Percentiles rank a stretch among this genome's conserved stretches.
These are phyloP conservation scores for Spodoptera frugiperda DNA, from an alignment of 1,140 invertebrate genomes.

Conservation along the genomic window DNA sequence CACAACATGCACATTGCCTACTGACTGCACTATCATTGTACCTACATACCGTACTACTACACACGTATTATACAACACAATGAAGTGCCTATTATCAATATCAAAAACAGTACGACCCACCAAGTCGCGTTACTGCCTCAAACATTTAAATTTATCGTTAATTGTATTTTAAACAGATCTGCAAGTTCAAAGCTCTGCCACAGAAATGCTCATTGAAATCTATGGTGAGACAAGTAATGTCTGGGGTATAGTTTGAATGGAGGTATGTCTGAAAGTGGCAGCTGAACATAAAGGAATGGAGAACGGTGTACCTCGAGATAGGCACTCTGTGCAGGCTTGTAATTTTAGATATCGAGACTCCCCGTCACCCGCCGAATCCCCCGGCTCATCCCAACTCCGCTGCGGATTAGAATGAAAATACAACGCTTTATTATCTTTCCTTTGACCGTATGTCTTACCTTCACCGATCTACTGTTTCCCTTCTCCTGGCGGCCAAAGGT, in stretches of 20 bases:
- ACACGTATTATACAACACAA: neutral
- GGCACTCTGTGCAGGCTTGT: constrained; percentile 79
- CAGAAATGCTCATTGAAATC: constrained; percentile 59
- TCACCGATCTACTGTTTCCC: constrained; percentile 63
- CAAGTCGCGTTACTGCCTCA: neutral
- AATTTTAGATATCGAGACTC: constrained; percentile 83
- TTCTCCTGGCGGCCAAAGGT: constrained; percentile 56
- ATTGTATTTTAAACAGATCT: constrained; percentile 42
- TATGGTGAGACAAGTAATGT: constrained; percentile 66
- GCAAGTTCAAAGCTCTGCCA: constrained; percentile 45
- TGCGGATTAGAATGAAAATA: constrained; percentile 84
- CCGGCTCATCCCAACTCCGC: constrained; percentile 70
- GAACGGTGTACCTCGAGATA: constrained; percentile 73
- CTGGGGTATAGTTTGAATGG: constrained; percentile 70
- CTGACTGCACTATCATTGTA: no score
- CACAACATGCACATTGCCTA: neutral
- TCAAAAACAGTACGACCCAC: neutral
- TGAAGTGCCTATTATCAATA: neutral
- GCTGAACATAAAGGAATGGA: constrained; percentile 78
- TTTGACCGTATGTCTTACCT: constrained; percentile 82
- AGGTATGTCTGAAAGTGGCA: constrained; percentile 76
- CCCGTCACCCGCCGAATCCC: constrained; percentile 64
- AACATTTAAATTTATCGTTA: constrained; percentile 1
- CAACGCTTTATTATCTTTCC: constrained; percentile 81
- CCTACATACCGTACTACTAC: neutral